Percentiles rank a stretch among this genome's conserved stretches.
phyloP scores from a whole-genome alignment of 2,113 vertebrate species.

The Ascaphus truei region DNA sequence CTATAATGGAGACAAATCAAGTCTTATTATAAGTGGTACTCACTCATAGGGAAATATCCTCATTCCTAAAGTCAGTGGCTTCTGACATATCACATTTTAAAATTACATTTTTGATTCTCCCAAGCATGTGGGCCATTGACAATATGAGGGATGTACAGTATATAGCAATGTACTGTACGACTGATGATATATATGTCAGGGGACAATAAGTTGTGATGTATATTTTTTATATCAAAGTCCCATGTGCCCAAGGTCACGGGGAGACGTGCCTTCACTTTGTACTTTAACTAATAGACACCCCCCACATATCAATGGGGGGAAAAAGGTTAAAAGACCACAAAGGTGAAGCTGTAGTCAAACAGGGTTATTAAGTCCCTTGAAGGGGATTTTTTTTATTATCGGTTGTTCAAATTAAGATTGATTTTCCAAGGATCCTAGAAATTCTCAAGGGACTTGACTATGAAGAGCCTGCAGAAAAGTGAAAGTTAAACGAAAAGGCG shows the following conservation, averaged over 20 bases:
- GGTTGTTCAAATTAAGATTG: constrained; percentile 63
- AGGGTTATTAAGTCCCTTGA: constrained; percentile 45
- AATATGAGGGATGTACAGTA: too few relatives aligned
- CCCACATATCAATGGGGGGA: constrained; percentile 8
- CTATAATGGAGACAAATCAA: too few relatives aligned
- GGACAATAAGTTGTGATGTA: too few relatives aligned
- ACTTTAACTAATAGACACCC: constrained; percentile 11
- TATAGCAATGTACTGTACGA: too few relatives aligned
- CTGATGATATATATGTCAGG: too few relatives aligned
- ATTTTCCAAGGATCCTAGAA: constrained; percentile 53
- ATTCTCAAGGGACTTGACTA: constrained; percentile 40
- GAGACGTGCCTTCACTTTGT: background rate
- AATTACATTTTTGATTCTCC: too few relatives aligned
- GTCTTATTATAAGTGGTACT: too few relatives aligned
- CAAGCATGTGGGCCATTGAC: too few relatives aligned
- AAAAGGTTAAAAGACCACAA: constrained; percentile 46
- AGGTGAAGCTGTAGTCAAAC: constrained; percentile 40
- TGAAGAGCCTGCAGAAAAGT: constrained; percentile 45
- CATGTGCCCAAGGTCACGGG: background rate
- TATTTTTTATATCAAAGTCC: too few relatives aligned
- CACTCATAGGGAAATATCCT: too few relatives aligned
- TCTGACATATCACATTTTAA: too few relatives aligned
- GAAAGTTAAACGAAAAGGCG: constrained; percentile 58
- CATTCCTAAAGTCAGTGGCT: too few relatives aligned
- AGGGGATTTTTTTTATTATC: constrained; percentile 56